Base-by-base conservation (phyloP, 1,140 invertebrate genomes). In the Cyclina sinensis region DNA sequence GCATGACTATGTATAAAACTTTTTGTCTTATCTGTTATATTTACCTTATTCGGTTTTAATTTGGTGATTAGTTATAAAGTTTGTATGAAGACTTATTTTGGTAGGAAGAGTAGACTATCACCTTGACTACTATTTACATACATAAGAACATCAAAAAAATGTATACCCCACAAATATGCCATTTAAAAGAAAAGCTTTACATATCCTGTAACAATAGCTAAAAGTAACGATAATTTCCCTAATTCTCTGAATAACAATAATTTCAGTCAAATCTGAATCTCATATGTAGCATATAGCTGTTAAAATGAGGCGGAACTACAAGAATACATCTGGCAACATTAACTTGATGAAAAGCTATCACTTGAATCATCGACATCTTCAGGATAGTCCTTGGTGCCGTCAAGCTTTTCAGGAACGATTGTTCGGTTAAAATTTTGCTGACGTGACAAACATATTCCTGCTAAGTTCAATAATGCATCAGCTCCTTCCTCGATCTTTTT, bases 401-500 rank as follows among this genome's bases (percentile, higher is more conserved):
- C 82, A 27, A 84, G 48, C 74, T 84, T 84, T 73, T 84, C 82
- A 5, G 46, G 46, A 73, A 65, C n/a, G 3, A 70, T 54, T 37
- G 37, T 30, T 24, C 74, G 32, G 14, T 76, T 76, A 32, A 74
- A 70, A n/a, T 65, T 73, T 32, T 73, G 84, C 37, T 57, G 86
- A 24, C 79, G 30, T 57, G 86, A 73, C 78, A 82, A 57, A 76
- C 62, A 84, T 35, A 97, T 96, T 18, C 97, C 97, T 0, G 97
- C 97, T 39, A 97, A 94, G 94, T 97, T 97, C 21, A 98, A 94
- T 65, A 98, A 94, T 0, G 97, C 97, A 91, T 98, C 97, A 0
- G 97, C 97, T 86, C 97, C 97, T 94, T 98, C 97, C n/a, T 97
- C 97, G 78, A 97, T 97, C 90, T 97, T 97, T 73, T 97, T 96